phyloP scores from a whole-genome alignment of 2,113 vertebrate species.

The Notechis scutatus region DNA sequence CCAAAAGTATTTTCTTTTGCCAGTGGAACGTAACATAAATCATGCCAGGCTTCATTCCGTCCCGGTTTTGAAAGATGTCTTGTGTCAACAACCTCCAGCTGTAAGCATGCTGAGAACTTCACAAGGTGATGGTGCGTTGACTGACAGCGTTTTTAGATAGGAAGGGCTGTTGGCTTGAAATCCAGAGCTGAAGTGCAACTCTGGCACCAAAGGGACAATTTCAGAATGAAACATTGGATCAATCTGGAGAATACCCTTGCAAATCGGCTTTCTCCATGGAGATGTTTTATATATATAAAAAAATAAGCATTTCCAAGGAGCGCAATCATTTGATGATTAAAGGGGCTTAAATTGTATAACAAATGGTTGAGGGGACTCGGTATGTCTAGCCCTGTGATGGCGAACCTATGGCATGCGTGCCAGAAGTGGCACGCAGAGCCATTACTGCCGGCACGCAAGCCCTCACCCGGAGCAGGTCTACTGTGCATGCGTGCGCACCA shows the following conservation, averaged over 20 bases:
- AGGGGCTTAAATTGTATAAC: neutral
- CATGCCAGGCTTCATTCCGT: neutral
- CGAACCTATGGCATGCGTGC: too few species aligned
- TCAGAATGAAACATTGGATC: neutral
- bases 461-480: too few species aligned
- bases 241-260: neutral
- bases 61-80: conserved; percentile 19
- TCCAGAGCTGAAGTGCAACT: accelerated
- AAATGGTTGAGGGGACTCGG: neutral
- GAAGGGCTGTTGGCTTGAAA: neutral
- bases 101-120: neutral
- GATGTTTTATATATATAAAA: neutral
- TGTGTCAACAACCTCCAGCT: neutral
- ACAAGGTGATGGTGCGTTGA: neutral
- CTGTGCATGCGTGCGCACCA: too few species aligned
- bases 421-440: too few species aligned
- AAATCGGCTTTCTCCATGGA: accelerated
- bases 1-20: conserved; percentile 8
- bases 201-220: neutral
- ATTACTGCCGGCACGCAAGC: too few species aligned
- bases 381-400: neutral
- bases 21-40: conserved; percentile 13
- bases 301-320: neutral
- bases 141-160: neutral
- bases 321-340: neutral